phyloP scores from a whole-genome alignment of 2,113 vertebrate genomes.

The Anoplopoma fimbria region DNA sequence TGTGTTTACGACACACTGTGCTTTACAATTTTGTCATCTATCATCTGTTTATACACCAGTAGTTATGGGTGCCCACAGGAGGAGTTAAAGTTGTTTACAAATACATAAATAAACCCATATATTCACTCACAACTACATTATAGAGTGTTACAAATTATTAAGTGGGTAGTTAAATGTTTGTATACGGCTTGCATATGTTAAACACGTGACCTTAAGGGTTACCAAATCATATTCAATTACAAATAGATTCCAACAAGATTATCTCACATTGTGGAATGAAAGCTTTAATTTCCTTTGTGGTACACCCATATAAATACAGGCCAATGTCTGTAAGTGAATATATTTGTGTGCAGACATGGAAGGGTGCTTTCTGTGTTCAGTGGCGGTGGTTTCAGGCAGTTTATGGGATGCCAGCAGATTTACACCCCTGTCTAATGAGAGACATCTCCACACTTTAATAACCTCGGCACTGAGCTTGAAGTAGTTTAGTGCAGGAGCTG shows the following conservation, averaged over 20 bases:
- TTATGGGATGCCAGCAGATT: constrained; percentile 72
- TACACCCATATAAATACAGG: constrained; percentile 42
- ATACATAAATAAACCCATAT: not conserved
- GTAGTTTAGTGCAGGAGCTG: constrained; percentile 53
- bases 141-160: not conserved
- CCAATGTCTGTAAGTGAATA: constrained; percentile 40
- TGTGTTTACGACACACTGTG: not conserved
- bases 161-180: not conserved
- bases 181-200: not conserved
- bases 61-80: not conserved
- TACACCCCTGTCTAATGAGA: constrained; percentile 77
- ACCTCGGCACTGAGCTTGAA: constrained; percentile 57
- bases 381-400: constrained; percentile 57
- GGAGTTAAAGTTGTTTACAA: not conserved
- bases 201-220: not conserved
- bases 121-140: not conserved
- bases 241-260: constrained; percentile 21
- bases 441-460: constrained; percentile 74
- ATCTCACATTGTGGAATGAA: constrained; percentile 33
- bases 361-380: constrained; percentile 67
- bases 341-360: constrained; percentile 53
- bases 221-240: constrained; percentile 6
- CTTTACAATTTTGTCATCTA: constrained; percentile 3
- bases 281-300: constrained; percentile 38
- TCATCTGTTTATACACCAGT: not conserved